Evolutionary conservation across 2,888 invertebrate species (phyloP), one percentile per base, ranked within the genome.

Genomic region (Nycteola revayana): DNA sequence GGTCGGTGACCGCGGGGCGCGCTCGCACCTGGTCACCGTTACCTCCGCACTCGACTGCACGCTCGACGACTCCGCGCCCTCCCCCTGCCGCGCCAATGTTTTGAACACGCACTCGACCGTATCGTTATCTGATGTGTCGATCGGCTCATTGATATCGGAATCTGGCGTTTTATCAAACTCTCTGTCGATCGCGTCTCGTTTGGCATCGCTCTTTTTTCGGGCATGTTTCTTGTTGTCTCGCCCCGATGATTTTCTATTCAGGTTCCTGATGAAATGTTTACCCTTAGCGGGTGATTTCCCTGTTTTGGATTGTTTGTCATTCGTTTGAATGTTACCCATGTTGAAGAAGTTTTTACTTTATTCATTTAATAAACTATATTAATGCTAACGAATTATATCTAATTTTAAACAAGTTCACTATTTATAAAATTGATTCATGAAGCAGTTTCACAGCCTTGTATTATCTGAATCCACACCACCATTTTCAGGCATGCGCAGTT

Each of bases 311-410:
- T 85, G 83, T 66, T 90, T 91, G 44, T 86, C 84, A 41, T 87
- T 85, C 14, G 86, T 65, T 70, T 91, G 91, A 45, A 68, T 82
- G 54, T 91, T 91, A 9, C 91, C 91, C 91, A 91, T 91, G 49
- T 30, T 57, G 36, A 21, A 27, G 22, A 1, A 21, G 11, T 28
- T 10, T 32, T 28, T 38, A 29, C 10, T 30, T 11, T 17, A 38
- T 26, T 40, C 39, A 45, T 49, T 25, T 32, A 46, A 25, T 34
- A 42, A 42, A 43, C 30, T 43, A 26, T 35, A 7, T 32, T 32
- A 36, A 42, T 17, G 36, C 38, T 10, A 38, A 10, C 33, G 25
- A 28, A 9, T 7, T 32, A 23, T 25, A 18, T 9, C 23, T 23
- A 21, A 8, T 37, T 26, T 4, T 28, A 30, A 35, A 40, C 11